Evolutionary conservation across 2,888 invertebrate genomes (phyloP).

Genomic region (Drosophila infuscata): DNA sequence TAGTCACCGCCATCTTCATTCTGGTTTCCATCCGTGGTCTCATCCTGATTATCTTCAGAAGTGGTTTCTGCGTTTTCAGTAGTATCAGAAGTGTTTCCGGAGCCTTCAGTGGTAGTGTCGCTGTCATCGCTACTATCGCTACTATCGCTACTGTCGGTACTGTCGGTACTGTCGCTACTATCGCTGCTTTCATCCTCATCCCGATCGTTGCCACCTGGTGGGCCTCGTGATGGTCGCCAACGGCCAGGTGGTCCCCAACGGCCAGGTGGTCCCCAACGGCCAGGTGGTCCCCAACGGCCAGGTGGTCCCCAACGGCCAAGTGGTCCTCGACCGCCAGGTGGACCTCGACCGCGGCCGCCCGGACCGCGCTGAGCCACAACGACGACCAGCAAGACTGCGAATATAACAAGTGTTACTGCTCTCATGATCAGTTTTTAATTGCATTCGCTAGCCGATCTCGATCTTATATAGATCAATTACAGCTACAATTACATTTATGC

Average conservation of each 20-base stretch:
- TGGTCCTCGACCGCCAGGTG: slow-evolving; percentile 4
- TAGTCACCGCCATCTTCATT: neutral
- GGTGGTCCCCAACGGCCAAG: slow-evolving; percentile 4
- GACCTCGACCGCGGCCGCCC: slow-evolving; percentile 11
- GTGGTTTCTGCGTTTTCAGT: neutral
- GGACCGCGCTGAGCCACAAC: slow-evolving; percentile 45
- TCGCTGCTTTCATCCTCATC: slow-evolving; percentile 4
- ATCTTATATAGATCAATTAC: slow-evolving; percentile 41
- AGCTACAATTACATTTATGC: neutral
- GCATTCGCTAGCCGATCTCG: neutral
- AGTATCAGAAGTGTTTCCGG: neutral
- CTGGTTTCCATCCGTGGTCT: slow-evolving; percentile 7
- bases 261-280: neutral
- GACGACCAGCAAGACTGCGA: slow-evolving; percentile 46
- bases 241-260: slow-evolving; percentile 5
- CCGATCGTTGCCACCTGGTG: slow-evolving; percentile 6
- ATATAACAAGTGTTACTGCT: slow-evolving; percentile 51
- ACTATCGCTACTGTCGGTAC: neutral
- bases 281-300: slow-evolving; percentile 5
- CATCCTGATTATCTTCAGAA: neutral
- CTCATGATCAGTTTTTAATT: slow-evolving; percentile 38
- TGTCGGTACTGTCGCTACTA: neutral
- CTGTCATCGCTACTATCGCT: neutral
- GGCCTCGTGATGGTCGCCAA: slow-evolving; percentile 10
- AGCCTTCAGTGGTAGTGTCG: neutral